Percentiles rank a stretch among this genome's conserved stretches.
phyloP scores from a whole-genome alignment of 2,888 invertebrate species.

The Ferdinandea cuprea region DNA sequence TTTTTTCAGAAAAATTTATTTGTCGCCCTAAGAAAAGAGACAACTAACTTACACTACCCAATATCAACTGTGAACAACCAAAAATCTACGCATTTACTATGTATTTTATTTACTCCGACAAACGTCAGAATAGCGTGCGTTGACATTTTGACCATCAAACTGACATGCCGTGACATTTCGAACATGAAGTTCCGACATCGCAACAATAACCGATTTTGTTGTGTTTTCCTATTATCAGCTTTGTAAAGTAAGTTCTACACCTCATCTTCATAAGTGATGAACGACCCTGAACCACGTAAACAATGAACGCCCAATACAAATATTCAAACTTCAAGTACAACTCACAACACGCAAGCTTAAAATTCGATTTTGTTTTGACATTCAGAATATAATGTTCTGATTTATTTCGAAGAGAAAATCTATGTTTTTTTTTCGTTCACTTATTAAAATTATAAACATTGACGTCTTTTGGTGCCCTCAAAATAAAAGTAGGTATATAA shows the following conservation, averaged over 20 bases:
- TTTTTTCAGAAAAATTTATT: background rate
- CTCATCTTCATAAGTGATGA: slow-evolving; percentile 12
- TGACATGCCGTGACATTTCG: background rate
- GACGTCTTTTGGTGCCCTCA: slow-evolving; percentile 14
- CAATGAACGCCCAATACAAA: slow-evolving; percentile 7
- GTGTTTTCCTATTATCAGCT: background rate
- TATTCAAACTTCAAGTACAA: slow-evolving; percentile 33
- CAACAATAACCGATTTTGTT: background rate
- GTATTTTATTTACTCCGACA: background rate
- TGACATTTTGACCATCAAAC: background rate
- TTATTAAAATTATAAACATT: background rate
- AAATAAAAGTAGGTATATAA: no score
- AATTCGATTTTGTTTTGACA: slow-evolving; percentile 3
- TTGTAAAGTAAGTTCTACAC: slow-evolving; percentile 19
- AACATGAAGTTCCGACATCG: background rate
- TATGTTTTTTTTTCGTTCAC: background rate
- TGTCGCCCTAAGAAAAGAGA: background rate
- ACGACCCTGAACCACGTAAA: slow-evolving; percentile 27
- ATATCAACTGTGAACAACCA: no score
- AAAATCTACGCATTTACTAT: no score
- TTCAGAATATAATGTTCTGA: slow-evolving; percentile 2
- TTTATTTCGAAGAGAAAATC: background rate
- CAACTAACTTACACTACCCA: no score
- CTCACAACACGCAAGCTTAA: slow-evolving; percentile 6
- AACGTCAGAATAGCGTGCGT: background rate